Base-by-base conservation (phyloP, 1,140 invertebrate genomes). In the Cherax quadricarinatus region DNA sequence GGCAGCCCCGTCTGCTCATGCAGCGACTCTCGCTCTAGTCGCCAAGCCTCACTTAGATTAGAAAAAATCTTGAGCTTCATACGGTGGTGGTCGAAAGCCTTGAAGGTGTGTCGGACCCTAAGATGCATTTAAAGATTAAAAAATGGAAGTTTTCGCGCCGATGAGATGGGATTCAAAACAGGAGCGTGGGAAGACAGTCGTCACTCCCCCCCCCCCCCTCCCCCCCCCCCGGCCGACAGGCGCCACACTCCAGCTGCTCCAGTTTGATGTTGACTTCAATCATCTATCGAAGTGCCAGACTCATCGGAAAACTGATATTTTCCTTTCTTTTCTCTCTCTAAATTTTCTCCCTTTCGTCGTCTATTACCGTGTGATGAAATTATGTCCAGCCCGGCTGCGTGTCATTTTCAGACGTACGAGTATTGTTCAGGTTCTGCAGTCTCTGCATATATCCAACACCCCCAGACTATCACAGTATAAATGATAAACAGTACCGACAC, bases 81-180 rank as follows among this genome's bases (percentile, higher is more conserved):
- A 86, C 83, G 84, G 90, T 85, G 84, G 84, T 91, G 90, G 90
- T 86, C 90, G 90, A 91, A 91, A 91, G 90, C 84, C 90, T 86
- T 91, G 90, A 86, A 91, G 90, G 90, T 91, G 84, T 86, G 90
- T 91, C 84, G 90, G 90, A 91, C 84, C 90, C 90, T 85, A 86
- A 91, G 90, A 91, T 91, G 90, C 90, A 91, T 91, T 91, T 91
- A 91, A 91, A 91, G 90, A 91, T 91, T 91, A 91, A 87, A 91
- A 91, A 91, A 91, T 91, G 83, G 83, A 91, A 91, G 90, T 91
- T 91, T 91, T 91, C 84, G 90, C 90, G 90, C 90, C 90, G 90
- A 91, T 91, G 90, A 91, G 90, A 91, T 91, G 90, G 90, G 90
- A 91, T 91, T 86, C 85, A 86, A 91, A 91, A 89, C 79, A 62